Evolutionary conservation across 2,113 vertebrate species (phyloP), one percentile per base, ranked within the genome.

Genomic region (Barnardius zonarius): DNA sequence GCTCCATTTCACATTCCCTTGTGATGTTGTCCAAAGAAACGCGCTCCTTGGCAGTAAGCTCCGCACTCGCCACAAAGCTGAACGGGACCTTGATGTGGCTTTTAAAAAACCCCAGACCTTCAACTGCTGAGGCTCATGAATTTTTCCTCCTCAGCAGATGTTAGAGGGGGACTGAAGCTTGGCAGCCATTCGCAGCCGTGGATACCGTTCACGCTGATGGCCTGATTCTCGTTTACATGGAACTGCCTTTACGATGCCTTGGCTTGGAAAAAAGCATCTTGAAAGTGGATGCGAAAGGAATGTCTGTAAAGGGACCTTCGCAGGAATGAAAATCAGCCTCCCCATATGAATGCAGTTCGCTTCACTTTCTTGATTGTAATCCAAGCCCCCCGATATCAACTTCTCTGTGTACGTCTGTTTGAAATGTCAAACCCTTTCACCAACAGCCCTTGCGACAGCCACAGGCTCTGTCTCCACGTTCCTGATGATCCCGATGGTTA

Each of bases 1-100:
- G 64, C 92, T 95, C 92, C 78, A 49, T 85, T 94, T 93, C 94
- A 95, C 82, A 80, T 97, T 83, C 73, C 84, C 69, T 79, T 66
- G 51, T 72, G 72, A 95, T 88, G 86, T 22, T 61, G 61, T 66
- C 90, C 89, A 83, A 94, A 96, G 93, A 96, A 96, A 95, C 37
- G 39, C 14, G n/a, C 31, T 67, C 70, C 3, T 81, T 95, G 95
- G 83, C 91, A 80, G 59, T 44, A 52, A 83, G 69, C 93, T 95
- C 10, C 76, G 63, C 81, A 89, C 57, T 52, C 81, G 86, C 91
- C 88, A 52, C 91, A 91, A 83, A 91, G 63, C 72, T 86, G 33
- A 59, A 13, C 73, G 59, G 77, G 63, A 80, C 76, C 54, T 81
- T 86, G 68, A 80, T 83, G 92, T 91, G 37, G 92, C 81, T 94